These are phyloP conservation scores for Danaus plexippus DNA, from an alignment of 1,140 invertebrate species.

Conservation along the genomic window DNA sequence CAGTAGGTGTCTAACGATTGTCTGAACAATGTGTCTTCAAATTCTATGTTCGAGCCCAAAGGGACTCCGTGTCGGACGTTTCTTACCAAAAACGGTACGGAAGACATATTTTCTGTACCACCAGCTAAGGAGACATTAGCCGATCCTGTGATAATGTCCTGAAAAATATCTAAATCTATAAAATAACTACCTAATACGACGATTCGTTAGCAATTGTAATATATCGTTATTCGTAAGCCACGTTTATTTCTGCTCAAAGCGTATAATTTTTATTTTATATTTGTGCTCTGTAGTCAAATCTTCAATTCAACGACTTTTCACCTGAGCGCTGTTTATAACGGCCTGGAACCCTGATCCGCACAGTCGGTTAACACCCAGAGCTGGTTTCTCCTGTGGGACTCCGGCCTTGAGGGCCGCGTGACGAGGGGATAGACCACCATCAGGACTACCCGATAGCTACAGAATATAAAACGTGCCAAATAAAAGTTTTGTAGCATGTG, in stretches of 20 bases:
- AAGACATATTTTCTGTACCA: constrained; percentile 96
- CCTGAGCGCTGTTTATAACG: constrained; percentile 91
- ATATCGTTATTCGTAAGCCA: too few species aligned
- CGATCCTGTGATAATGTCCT: constrained; percentile 91
- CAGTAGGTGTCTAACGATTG: constrained; percentile 90
- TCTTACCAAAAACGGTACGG: constrained; percentile 88
- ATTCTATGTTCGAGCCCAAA: constrained; percentile 82
- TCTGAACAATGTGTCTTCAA: constrained; percentile 88
- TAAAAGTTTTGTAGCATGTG: too few species aligned
- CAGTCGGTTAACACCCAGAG: constrained; percentile 87
- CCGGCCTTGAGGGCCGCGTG: constrained; percentile 88
- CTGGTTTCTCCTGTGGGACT: constrained; percentile 85
- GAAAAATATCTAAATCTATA: constrained; percentile 15
- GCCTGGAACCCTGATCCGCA: constrained; percentile 98
- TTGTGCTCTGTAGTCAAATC: too few species aligned
- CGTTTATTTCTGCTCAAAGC: too few species aligned
- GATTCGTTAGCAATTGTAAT: too few species aligned
- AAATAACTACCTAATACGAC: background rate
- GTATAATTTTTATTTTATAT: too few species aligned
- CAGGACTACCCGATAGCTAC: constrained; percentile 78
- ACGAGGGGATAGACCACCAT: constrained; percentile 90
- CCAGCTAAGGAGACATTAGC: constrained; percentile 91
- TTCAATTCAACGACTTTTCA: constrained; percentile 43
- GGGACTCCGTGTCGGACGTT: constrained; percentile 91
- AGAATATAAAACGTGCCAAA: background rate